phyloP scores from a whole-genome alignment of 2,888 invertebrate genomes.

The Xiphydria camelus region DNA sequence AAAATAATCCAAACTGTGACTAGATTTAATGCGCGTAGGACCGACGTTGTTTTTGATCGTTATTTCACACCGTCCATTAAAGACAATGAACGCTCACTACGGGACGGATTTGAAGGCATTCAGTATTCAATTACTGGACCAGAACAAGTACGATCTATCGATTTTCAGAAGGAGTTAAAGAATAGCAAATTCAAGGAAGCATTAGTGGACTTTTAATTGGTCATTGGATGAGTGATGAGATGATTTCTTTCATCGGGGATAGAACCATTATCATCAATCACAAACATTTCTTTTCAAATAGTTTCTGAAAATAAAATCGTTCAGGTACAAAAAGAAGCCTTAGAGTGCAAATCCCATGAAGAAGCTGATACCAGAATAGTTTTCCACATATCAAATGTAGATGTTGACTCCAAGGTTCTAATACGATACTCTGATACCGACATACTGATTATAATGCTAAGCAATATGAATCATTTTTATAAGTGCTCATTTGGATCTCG shows the following conservation, averaged over 20 bases:
- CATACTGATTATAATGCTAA: constrained; percentile 28
- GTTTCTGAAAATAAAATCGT: constrained; percentile 1
- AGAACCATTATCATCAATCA: not conserved
- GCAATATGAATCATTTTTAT: too few relatives aligned
- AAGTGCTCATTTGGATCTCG: too few relatives aligned
- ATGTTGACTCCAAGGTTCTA: constrained; percentile 25
- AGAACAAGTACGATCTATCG: constrained; percentile 15
- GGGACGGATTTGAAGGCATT: not conserved
- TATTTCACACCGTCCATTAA: too few relatives aligned
- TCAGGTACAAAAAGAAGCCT: not conserved
- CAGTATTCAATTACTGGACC: constrained; percentile 15
- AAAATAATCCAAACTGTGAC: constrained; percentile 34
- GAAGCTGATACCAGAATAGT: constrained; percentile 26
- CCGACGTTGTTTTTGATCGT: too few relatives aligned
- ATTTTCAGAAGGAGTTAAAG: constrained; percentile 17
- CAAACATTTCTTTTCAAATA: not conserved
- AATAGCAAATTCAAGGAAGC: constrained; percentile 20
- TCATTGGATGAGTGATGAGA: constrained; percentile 16
- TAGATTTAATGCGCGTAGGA: constrained; percentile 13
- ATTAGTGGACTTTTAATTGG: constrained; percentile 15
- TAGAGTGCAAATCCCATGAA: constrained; percentile 16
- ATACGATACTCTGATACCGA: constrained; percentile 30
- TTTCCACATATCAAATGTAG: constrained; percentile 25
- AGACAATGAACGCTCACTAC: too few relatives aligned
- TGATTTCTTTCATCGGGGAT: constrained; percentile 7